These are phyloP conservation scores for Stenichneumon culpator DNA, from an alignment of 2,888 invertebrate species.

Conservation along the genomic window DNA sequence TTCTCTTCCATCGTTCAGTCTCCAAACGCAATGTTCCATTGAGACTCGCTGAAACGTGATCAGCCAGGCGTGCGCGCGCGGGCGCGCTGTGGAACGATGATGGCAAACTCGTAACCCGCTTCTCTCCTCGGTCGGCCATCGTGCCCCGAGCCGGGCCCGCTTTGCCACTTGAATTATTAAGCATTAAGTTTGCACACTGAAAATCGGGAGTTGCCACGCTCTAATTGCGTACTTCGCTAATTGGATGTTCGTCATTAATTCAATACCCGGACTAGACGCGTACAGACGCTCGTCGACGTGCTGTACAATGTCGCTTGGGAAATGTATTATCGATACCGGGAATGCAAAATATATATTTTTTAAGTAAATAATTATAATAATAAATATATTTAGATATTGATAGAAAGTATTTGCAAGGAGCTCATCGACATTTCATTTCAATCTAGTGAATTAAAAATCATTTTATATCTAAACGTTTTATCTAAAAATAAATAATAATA, in stretches of 20 bases:
- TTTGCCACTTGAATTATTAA: slow-evolving; percentile 66
- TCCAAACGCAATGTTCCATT: slow-evolving; percentile 11
- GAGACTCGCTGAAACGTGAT: slow-evolving; percentile 7
- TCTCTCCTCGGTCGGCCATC: slow-evolving; percentile 6
- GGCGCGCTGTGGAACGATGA: neutral
- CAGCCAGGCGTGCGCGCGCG: neutral
- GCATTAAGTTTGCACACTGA: slow-evolving; percentile 71
- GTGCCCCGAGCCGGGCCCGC: slow-evolving; percentile 1
- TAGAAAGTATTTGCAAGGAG: neutral
- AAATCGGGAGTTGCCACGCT: slow-evolving; percentile 72
- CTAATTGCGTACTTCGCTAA: slow-evolving; percentile 73
- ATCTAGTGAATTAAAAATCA: neutral
- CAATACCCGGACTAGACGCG: slow-evolving; percentile 49
- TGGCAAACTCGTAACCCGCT: slow-evolving; percentile 45
- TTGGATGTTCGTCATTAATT: slow-evolving; percentile 75
- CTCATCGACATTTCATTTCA: neutral
- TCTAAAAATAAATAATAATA: too few species aligned
- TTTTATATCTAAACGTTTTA: slow-evolving; percentile 4
- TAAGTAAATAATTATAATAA: neutral
- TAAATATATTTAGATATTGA: neutral
- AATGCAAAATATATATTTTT: neutral
- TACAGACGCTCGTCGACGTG: neutral
- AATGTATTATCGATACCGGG: neutral
- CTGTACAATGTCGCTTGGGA: neutral
- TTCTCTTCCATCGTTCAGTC: neutral